Percentiles rank a stretch among this genome's conserved stretches.
These are phyloP conservation scores for Drosophila athabasca DNA, from an alignment of 1,140 invertebrate species.

Conservation along the genomic window DNA sequence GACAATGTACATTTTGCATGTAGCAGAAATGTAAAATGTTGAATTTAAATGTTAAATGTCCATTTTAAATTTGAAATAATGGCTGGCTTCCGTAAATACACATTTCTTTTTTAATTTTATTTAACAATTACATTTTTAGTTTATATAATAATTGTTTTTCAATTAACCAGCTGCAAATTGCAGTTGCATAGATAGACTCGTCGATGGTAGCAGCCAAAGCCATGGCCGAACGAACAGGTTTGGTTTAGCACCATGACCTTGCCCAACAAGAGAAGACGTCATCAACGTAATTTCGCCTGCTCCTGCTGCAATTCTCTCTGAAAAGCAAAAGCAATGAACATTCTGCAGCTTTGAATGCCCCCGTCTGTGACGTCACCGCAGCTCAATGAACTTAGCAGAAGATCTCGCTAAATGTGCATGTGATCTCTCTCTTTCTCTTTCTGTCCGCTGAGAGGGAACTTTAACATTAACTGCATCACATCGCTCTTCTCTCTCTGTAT, in stretches of 20 bases:
- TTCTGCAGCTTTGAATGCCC: slow-evolving; percentile 1
- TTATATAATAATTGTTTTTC: slow-evolving; percentile 13
- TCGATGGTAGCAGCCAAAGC: slow-evolving; percentile 14
- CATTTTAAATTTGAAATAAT: no score
- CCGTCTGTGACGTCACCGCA: slow-evolving; percentile 36
- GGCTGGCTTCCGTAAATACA: no score
- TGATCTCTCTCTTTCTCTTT: slow-evolving; percentile 10
- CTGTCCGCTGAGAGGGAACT: background rate
- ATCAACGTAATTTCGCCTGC: slow-evolving; percentile 2
- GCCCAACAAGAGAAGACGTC: slow-evolving; percentile 18
- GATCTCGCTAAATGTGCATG: background rate
- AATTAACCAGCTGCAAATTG: slow-evolving; percentile 36
- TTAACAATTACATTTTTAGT: no score
- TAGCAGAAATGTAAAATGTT: no score
- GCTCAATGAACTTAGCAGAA: slow-evolving; percentile 58
- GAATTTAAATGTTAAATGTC: no score
- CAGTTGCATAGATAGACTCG: no score
- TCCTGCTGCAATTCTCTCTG: background rate
- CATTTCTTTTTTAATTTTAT: no score
- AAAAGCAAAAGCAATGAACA: slow-evolving; percentile 10
- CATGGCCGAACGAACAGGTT: slow-evolving; percentile 28
- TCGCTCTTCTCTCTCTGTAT: no score
- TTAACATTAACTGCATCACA: background rate
- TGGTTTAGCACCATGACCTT: slow-evolving; percentile 35
- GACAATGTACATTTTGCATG: no score